A percentile compares a stretch with the other conserved stretches of the same genome.
phyloP scores from a whole-genome alignment of 2,113 vertebrate genomes.

The Lophochroa leadbeateri region DNA sequence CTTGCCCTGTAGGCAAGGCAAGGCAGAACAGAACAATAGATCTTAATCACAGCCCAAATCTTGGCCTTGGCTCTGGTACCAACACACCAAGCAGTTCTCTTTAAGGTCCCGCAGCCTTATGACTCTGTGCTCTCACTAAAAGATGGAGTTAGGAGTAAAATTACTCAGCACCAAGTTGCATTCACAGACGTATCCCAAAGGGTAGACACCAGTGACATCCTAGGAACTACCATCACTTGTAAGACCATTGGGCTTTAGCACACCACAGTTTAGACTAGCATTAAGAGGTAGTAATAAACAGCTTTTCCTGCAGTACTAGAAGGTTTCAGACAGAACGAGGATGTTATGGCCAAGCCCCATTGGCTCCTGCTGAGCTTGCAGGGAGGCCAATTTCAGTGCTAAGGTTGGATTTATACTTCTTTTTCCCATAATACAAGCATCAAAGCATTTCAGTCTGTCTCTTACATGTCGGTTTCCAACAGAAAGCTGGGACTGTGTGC shows the following conservation, averaged over 20 bases:
- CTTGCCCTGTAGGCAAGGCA: background rate
- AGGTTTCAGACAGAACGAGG: background rate
- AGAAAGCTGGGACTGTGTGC: background rate
- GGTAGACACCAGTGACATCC: background rate
- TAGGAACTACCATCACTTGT: background rate
- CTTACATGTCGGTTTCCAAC: background rate
- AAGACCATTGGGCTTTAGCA: background rate
- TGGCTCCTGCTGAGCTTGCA: background rate
- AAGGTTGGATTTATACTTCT: background rate
- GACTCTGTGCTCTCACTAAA: background rate
- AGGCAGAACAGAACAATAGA: background rate
- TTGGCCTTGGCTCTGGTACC: background rate
- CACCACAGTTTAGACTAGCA: background rate
- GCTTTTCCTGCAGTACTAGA: background rate
- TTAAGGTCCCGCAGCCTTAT: background rate
- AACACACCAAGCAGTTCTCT: background rate
- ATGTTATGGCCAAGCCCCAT: accelerated
- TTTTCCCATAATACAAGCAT: background rate
- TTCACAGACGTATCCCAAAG: background rate
- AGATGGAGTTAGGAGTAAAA: background rate
- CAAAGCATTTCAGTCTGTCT: background rate
- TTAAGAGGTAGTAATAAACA: background rate
- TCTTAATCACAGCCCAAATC: background rate
- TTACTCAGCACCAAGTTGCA: background rate
- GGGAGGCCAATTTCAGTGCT: background rate